These are phyloP conservation scores for Formicarius rufipectus DNA, from an alignment of 2,113 vertebrate genomes.

Conservation along the genomic window DNA sequence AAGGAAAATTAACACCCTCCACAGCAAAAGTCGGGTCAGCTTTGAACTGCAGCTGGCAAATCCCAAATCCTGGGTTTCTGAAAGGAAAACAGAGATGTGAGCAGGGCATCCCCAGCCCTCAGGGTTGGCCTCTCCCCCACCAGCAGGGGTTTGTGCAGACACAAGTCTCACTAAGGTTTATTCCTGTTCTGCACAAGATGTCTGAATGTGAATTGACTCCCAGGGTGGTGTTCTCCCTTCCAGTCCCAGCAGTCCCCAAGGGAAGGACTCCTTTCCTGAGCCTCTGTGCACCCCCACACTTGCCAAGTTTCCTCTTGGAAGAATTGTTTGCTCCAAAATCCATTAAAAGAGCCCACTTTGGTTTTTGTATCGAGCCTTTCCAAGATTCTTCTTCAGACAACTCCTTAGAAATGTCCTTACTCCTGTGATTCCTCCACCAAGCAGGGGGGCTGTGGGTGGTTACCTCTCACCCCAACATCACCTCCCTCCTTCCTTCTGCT, in stretches of 20 bases:
- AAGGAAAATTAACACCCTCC: background rate
- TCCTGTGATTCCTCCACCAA: background rate
- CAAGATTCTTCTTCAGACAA: background rate
- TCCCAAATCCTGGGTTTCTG: background rate
- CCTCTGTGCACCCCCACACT: background rate
- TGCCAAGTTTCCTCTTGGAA: background rate
- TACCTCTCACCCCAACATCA: background rate
- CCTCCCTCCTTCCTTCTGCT: background rate
- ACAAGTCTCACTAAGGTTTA: background rate
- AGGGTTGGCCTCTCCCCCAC: background rate
- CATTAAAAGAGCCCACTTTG: background rate
- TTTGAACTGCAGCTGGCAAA: background rate
- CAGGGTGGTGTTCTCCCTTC: background rate
- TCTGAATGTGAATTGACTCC: background rate
- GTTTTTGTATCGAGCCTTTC: background rate
- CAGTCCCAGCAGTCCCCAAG: background rate
- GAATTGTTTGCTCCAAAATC: background rate
- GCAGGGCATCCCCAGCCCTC: background rate
- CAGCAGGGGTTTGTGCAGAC: background rate
- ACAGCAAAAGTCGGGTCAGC: background rate
- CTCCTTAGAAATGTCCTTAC: background rate
- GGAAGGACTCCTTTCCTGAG: background rate
- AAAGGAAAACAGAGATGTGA: background rate
- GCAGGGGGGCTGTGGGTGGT: background rate
- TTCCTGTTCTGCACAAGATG: background rate